Evolutionary conservation across 2,797 vertebrate genomes (phyloP).

Genomic region (Apogon talboti): DNA sequence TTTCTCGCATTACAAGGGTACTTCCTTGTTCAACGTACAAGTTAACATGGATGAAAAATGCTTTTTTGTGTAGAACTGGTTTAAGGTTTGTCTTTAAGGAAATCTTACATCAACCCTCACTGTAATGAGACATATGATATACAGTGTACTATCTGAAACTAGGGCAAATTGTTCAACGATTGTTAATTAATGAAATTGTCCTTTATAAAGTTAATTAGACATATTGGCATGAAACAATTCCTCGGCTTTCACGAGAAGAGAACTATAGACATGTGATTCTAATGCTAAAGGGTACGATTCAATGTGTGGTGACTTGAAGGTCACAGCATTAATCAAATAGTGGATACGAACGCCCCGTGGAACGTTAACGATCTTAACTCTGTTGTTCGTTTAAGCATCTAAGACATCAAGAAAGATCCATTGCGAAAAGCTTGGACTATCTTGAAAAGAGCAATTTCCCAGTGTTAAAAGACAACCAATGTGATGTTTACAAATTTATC

Average conservation of each 20-base stretch:
- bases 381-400: slow-evolving; percentile 34
- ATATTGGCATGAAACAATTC: neutral
- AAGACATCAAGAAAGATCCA: slow-evolving; percentile 29
- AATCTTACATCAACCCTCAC: neutral
- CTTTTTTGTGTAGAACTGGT: neutral
- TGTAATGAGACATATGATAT: neutral
- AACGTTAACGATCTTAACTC: slow-evolving; percentile 25
- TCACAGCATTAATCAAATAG: slow-evolving; percentile 44
- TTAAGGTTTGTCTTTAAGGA: neutral
- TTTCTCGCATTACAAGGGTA: neutral
- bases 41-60: neutral
- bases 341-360: slow-evolving; percentile 11
- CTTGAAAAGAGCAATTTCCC: slow-evolving; percentile 34
- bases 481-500: slow-evolving; percentile 61
- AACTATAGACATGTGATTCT: slow-evolving; percentile 6
- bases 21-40: neutral
- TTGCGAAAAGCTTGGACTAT: slow-evolving; percentile 15
- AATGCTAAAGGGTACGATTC: slow-evolving; percentile 1
- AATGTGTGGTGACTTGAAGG: slow-evolving; percentile 35
- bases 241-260: neutral
- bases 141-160: neutral
- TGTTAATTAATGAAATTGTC: slow-evolving; percentile 1
- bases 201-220: slow-evolving; percentile 4
- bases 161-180: neutral
- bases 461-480: slow-evolving; percentile 47